Evolutionary conservation across 2,888 invertebrate species (phyloP), one percentile per base, ranked within the genome.

Genomic region (Biston betularia): DNA sequence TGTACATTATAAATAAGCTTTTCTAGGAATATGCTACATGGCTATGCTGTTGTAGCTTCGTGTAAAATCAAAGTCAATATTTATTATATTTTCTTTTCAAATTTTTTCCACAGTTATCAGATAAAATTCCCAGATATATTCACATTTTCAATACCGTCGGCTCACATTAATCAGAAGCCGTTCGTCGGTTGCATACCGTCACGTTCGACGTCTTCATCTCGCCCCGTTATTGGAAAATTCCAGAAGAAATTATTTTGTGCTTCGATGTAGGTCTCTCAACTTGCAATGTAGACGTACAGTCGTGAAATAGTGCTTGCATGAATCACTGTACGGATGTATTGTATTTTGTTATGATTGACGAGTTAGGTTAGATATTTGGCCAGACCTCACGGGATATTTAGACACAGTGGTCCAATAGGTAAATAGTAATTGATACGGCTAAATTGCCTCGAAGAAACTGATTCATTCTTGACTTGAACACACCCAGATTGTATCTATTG

Each of bases 171-270:
- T 68, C 72, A 73, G 71, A 74, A 72, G 67, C 72, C 68, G 71
- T 69, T 65, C 70, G 71, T 46, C 68, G 53, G 56, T 35, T 71
- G 69, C 82, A 81, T 83, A 78, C 81, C 78, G 60, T 69, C 82
- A 82, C 83, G 83, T 74, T 65, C 65, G 65, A 74, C 75, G 75
- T 81, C 82, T 83, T 78, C 83, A 80, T 81, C 78, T 71, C 71
- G 68, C 59, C 69, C 70, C 78, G 76, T 83, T 85, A 86, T 86
- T 87, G 83, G 81, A 83, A 87, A 86, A 86, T 87, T 86, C 84
- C 85, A 50, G 68, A 75, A 78, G 72, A 80, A 82, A 83, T 82
- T 80, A 80, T 81, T 38, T 67, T 66, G 61, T 58, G 49, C 57
- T 40, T 49, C 33, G 38, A 57, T 63, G 63, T 68, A 60, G 61